These are phyloP conservation scores for Araneus ventricosus DNA, from an alignment of 1,140 invertebrate genomes.

Conservation along the genomic window DNA sequence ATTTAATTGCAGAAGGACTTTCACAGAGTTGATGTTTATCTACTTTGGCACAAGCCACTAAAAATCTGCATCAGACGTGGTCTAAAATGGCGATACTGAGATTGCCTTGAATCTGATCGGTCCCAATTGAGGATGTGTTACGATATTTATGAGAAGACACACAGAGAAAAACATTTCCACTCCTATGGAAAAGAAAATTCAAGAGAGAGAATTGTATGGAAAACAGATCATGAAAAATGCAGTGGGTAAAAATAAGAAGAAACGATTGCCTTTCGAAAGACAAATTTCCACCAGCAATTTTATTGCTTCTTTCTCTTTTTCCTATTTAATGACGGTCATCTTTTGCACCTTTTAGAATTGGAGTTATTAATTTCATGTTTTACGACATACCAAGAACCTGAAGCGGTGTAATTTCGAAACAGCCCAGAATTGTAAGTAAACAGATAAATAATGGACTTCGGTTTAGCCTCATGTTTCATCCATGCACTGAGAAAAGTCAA, in stretches of 20 bases:
- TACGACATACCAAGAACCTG: background rate
- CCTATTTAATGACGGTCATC: constrained; percentile 21
- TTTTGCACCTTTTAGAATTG: background rate
- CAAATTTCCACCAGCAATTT: background rate
- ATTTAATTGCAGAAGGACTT: too few species aligned
- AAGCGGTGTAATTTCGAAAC: background rate
- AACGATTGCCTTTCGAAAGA: background rate
- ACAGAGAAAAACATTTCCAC: background rate
- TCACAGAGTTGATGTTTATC: too few species aligned
- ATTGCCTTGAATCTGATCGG: background rate
- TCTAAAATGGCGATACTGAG: background rate
- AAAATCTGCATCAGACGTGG: background rate
- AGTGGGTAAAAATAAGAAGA: constrained; percentile 26
- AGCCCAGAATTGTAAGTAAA: background rate
- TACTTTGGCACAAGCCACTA: too few species aligned
- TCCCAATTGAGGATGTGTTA: constrained; percentile 44
- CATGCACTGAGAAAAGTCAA: too few species aligned
- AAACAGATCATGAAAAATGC: constrained; percentile 66
- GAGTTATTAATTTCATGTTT: constrained; percentile 18
- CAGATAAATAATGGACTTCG: background rate
- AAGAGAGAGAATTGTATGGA: constrained; percentile 27
- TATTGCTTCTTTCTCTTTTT: background rate
- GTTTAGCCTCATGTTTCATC: too few species aligned
- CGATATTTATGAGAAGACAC: constrained; percentile 40
- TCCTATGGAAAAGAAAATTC: background rate